phyloP scores from a whole-genome alignment of 2,888 invertebrate genomes.

The Nipponacmea schrenckii region DNA sequence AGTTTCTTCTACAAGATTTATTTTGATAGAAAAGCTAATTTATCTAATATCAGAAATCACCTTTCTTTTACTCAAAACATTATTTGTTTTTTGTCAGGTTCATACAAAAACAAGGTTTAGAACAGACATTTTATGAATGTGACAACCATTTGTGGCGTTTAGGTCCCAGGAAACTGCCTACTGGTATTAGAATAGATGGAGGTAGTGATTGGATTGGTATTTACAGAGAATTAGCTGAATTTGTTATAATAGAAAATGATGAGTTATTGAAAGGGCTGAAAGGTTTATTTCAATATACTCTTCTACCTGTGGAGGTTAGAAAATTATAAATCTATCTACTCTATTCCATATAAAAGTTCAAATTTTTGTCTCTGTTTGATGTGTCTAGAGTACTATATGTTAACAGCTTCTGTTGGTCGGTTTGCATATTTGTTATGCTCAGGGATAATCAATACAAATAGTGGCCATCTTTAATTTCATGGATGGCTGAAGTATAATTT shows the following conservation, averaged over 20 bases:
- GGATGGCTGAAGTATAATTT: no score
- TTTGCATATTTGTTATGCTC: no score
- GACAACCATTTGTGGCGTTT: slow-evolving; percentile 96
- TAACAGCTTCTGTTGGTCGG: no score
- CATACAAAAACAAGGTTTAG: slow-evolving; percentile 95
- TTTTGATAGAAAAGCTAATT: no score
- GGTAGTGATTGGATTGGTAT: slow-evolving; percentile 98
- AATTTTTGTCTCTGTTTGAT: no score
- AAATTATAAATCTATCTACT: not conserved
- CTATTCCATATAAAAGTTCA: no score
- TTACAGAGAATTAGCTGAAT: slow-evolving; percentile 85
- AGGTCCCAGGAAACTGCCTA: slow-evolving; percentile 72
- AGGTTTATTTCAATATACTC: slow-evolving; percentile 83
- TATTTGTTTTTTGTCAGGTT: slow-evolving; percentile 71
- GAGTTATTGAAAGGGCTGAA: slow-evolving; percentile 79
- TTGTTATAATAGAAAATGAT: slow-evolving; percentile 72
- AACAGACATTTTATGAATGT: slow-evolving; percentile 96
- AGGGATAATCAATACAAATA: no score
- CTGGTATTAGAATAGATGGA: slow-evolving; percentile 86
- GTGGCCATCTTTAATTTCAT: no score
- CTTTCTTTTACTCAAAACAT: no score
- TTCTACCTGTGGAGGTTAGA: slow-evolving; percentile 88
- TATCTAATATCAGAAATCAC: no score
- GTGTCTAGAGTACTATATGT: no score
- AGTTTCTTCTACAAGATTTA: not conserved